These are phyloP conservation scores for Tokudaia muenninki DNA, from an alignment of 2,797 vertebrate species.

Conservation along the genomic window DNA sequence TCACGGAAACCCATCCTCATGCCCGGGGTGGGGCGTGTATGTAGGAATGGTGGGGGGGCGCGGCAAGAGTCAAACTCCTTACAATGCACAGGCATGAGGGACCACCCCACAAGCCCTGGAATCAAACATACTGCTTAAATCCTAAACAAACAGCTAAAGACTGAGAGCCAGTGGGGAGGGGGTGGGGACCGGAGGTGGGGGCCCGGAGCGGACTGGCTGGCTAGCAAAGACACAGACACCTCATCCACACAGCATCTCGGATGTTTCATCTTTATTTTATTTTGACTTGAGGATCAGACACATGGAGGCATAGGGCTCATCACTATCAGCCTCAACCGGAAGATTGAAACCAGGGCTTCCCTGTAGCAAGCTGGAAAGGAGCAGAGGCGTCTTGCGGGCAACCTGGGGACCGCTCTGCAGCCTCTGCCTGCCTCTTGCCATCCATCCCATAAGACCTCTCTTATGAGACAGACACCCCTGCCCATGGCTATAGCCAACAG, in stretches of 20 bases:
- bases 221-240: background rate
- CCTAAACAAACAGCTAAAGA: background rate
- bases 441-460: background rate
- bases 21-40: background rate
- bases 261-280: constrained; percentile 17
- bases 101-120: no score
- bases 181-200: accelerated
- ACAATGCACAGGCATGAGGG: background rate
- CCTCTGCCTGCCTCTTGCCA: background rate
- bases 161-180: accelerated
- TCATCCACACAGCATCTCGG: accelerated
- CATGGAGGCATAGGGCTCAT: background rate
- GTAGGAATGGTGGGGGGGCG: no score
- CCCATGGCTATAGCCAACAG: background rate
- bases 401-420: accelerated
- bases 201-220: background rate
- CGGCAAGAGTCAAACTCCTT: background rate
- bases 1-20: background rate
- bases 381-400: accelerated
- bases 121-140: accelerated
- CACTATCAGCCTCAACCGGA: background rate
- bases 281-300: constrained; percentile 22
- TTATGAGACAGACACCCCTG: accelerated
- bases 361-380: accelerated
- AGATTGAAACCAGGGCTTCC: accelerated